Base-by-base conservation (phyloP, 1,140 invertebrate genomes). In the Argopecten irradians region DNA sequence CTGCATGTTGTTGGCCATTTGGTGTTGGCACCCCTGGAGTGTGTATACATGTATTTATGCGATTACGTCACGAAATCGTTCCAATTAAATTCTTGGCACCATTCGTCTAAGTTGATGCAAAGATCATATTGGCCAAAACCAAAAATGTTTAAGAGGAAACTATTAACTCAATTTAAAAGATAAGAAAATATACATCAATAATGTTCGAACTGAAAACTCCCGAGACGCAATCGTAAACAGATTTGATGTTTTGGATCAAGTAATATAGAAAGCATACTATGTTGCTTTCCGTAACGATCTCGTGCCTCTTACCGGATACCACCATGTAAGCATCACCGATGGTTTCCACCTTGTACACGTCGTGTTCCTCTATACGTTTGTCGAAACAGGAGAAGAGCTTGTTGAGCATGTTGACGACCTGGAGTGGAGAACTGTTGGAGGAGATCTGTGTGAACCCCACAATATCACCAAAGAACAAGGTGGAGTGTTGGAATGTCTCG, bases 281-380 rank as follows among this genome's bases (percentile, higher is more conserved):
- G n/a, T n/a, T n/a, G n/a, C n/a, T n/a, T n/a, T n/a, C 43, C 43
- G 5, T 3, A 8, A 1, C n/a, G 1, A 71, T 71, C 22, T 28
- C 22, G 55, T 71, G 55, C n/a, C 43, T 9, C 83, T 46, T 43
- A 90, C 89, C 89, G 97, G 92, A 98, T 9, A 98, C 98, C 9
- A 98, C 97, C 98, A 98, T 98, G 94, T 99, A 99, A 19, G 98
- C 98, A 95, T 98, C 98, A 0, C 98, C 98, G 90, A 99, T 98
- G 0, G 98, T 99, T 96, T 99, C 98, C 88, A 98, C 98, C 97
- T 97, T 98, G 94, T 98, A 98, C 0, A 98, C 98, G 92, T 97
- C 97, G 94, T 98, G 98, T 22, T 97, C 97, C 93, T 98, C 98
- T 91, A 98, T 98, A 32, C 97, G 98, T n/a, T 97, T 97, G 94